phyloP scores from a whole-genome alignment of 2,797 vertebrate species.

The Linurgus olivaceus region DNA sequence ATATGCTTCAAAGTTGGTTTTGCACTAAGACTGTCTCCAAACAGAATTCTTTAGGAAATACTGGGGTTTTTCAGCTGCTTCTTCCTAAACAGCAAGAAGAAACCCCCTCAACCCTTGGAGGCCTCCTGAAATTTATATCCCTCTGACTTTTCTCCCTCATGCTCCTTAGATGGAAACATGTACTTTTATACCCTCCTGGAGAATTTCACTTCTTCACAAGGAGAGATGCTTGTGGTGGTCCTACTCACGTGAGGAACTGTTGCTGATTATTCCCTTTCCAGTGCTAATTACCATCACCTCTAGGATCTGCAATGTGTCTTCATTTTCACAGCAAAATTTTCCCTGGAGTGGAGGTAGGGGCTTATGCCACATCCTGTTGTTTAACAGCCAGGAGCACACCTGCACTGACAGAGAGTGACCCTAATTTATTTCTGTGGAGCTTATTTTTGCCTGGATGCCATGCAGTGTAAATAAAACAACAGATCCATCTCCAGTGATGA shows the following conservation, averaged over 20 bases:
- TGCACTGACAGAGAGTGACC: not conserved
- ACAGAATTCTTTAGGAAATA: conserved; percentile 1
- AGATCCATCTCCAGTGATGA: not conserved
- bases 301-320: not conserved
- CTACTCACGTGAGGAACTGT: not conserved
- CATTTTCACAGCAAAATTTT: not conserved
- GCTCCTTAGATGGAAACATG: not conserved
- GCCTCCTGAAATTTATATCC: not conserved
- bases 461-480: conserved; percentile 41
- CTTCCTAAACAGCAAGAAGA: not conserved
- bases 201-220: not conserved
- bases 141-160: not conserved
- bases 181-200: not conserved
- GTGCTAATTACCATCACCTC: not conserved
- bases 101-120: not conserved
- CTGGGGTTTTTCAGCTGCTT: not conserved
- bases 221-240: not conserved
- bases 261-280: not conserved
- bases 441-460: not conserved
- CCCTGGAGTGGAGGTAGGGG: not conserved
- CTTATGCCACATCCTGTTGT: not conserved
- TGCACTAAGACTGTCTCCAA: not conserved
- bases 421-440: conserved; percentile 12
- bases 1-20: conserved; percentile 6
- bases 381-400: not conserved